These are phyloP conservation scores for Alligator mississippiensis DNA, from an alignment of 2,113 vertebrate species.

Conservation along the genomic window DNA sequence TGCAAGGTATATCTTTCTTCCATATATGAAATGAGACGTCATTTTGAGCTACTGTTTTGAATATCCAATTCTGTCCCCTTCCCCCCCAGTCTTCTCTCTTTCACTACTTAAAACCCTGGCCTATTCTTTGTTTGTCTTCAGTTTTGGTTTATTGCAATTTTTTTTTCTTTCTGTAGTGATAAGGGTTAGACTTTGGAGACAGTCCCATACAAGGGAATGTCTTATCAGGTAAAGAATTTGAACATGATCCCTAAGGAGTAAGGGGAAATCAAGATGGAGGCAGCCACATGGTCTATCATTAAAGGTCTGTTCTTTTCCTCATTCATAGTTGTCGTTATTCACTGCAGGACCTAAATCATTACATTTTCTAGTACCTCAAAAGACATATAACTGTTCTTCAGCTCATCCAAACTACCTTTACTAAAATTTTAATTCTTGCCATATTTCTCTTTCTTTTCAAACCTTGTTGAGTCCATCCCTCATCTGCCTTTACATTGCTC, in stretches of 20 bases:
- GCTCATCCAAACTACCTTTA: not conserved
- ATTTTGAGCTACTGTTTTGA: not conserved
- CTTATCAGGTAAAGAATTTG: too few relatives aligned
- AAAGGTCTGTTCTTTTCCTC: too few relatives aligned
- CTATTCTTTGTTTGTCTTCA: not conserved
- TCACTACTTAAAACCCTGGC: not conserved
- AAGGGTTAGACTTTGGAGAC: too few relatives aligned
- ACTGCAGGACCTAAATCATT: too few relatives aligned
- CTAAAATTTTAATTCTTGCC: not conserved
- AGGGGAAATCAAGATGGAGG: too few relatives aligned
- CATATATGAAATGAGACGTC: not conserved
- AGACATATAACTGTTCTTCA: not conserved
- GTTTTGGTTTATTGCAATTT: not conserved
- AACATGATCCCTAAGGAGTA: too few relatives aligned
- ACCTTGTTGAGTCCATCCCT: not conserved
- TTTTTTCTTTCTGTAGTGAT: not conserved
- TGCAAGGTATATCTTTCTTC: not conserved
- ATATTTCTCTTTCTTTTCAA: not conserved
- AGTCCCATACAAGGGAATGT: too few relatives aligned
- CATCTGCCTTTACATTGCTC: not conserved
- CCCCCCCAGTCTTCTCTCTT: not conserved
- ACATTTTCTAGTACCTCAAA: not conserved
- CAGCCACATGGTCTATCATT: too few relatives aligned
- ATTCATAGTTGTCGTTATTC: too few relatives aligned
- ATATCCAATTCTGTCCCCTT: not conserved